Percentiles rank a stretch among this genome's conserved stretches.
phyloP scores from a whole-genome alignment of 2,797 vertebrate species.

The Cyprinella venusta region DNA sequence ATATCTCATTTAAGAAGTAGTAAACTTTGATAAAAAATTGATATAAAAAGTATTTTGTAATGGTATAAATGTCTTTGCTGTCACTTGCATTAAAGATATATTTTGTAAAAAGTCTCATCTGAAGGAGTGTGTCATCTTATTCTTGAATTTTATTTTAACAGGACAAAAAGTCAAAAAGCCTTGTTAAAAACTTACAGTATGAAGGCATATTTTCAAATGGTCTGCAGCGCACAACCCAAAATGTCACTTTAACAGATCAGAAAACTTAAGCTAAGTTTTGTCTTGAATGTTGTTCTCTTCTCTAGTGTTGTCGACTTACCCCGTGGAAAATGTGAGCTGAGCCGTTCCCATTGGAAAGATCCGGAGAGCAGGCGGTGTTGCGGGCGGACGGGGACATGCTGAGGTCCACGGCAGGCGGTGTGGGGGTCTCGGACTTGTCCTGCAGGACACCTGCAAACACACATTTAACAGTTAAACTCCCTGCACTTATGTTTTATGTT shows the following conservation, averaged over 20 bases:
- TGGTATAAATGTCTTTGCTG: neutral
- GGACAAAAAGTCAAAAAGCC: neutral
- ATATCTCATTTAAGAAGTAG: neutral
- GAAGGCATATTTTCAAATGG: neutral
- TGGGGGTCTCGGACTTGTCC: conserved; percentile 81
- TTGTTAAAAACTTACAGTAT: neutral
- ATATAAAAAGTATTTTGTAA: too few relatives aligned
- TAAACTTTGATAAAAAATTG: neutral
- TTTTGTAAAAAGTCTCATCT: neutral
- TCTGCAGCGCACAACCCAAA: neutral
- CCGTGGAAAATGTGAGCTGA: conserved; percentile 74
- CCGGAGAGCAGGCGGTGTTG: conserved; percentile 81
- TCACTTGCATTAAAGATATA: neutral
- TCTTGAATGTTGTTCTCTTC: neutral
- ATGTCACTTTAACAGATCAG: neutral
- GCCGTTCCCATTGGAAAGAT: conserved; percentile 80
- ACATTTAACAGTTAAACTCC: conserved; percentile 51
- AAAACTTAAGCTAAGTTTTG: neutral
- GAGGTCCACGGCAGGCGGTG: conserved; percentile 87
- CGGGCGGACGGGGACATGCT: conserved; percentile 88
- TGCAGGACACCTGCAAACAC: conserved; percentile 75
- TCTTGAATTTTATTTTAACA: neutral
- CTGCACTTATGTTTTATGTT: conserved; percentile 5
- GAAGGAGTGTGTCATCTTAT: neutral
- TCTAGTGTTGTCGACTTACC: conserved; percentile 74